These are phyloP conservation scores for Chiroxiphia lanceolata DNA, from an alignment of 2,797 vertebrate genomes.

Conservation along the genomic window DNA sequence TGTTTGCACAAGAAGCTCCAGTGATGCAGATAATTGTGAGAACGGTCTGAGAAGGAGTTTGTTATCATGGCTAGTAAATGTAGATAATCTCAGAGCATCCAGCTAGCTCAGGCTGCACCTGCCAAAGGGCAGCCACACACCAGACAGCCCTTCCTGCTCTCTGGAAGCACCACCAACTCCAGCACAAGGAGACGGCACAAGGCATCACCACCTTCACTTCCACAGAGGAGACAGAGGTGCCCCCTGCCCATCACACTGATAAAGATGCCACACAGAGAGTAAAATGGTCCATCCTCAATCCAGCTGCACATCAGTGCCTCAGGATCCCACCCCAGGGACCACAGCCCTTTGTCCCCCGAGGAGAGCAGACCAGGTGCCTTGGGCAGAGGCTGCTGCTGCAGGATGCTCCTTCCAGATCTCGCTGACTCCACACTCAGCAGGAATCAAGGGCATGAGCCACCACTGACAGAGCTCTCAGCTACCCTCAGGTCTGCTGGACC, in stretches of 20 bases:
- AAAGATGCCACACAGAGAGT: not conserved
- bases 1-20: not conserved
- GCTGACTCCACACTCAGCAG: not conserved
- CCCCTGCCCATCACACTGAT: not conserved
- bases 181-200: not conserved
- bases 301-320: not conserved
- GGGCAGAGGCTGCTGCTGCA: not conserved
- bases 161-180: not conserved
- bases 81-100: not conserved
- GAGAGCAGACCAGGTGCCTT: not conserved
- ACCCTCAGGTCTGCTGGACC: not conserved
- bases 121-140: not conserved
- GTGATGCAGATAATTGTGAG: not conserved
- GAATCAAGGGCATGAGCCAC: not conserved
- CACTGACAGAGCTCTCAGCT: not conserved
- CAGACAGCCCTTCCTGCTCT: not conserved
- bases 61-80: not conserved
- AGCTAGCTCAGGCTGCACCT: not conserved
- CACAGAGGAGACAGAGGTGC: not conserved
- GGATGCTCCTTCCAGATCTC: not conserved
- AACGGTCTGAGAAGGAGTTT: not conserved
- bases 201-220: not conserved
- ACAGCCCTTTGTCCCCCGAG: not conserved
- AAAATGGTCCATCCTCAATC: not conserved
- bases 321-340: not conserved